Conservation (phyloP, 2,797 vertebrate species). For the Eupleurogrammus muticus region DNA sequence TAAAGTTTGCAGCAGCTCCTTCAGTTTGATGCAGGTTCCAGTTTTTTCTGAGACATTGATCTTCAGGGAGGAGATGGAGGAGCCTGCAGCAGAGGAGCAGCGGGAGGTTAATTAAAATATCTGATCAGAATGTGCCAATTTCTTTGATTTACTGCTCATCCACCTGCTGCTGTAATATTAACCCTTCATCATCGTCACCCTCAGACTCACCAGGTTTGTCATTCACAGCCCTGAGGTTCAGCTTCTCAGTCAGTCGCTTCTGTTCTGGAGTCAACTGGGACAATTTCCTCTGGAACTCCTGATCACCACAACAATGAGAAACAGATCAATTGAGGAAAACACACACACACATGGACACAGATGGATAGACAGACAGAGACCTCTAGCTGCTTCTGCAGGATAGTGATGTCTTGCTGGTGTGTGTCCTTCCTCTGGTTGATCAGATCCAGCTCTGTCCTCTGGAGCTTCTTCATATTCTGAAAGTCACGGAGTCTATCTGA, state of each 20-base stretch:
- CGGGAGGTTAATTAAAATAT: not conserved
- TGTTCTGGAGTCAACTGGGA: slow-evolving; percentile 91
- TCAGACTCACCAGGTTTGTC: slow-evolving; percentile 84
- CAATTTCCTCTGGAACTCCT: slow-evolving; percentile 95
- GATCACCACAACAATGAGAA: slow-evolving; percentile 28
- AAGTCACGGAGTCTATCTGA: slow-evolving; percentile 91
- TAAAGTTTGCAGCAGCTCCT: slow-evolving; percentile 89
- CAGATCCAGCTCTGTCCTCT: slow-evolving; percentile 89
- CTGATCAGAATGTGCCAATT: too few species aligned
- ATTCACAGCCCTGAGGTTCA: slow-evolving; percentile 85
- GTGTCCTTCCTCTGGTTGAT: slow-evolving; percentile 89
- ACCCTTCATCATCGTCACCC: not conserved
- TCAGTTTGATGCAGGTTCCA: slow-evolving; percentile 89
- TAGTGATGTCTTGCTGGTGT: slow-evolving; percentile 88
- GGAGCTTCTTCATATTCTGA: slow-evolving; percentile 87
- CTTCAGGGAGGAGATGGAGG: slow-evolving; percentile 82
- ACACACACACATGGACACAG: slow-evolving; percentile 12
- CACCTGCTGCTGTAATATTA: not conserved
- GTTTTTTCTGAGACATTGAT: slow-evolving; percentile 87
- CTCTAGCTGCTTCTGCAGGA: slow-evolving; percentile 91
- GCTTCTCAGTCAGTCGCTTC: slow-evolving; percentile 89
- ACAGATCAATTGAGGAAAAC: slow-evolving; percentile 10
- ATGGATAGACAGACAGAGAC: slow-evolving; percentile 69
- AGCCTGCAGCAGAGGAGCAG: slow-evolving; percentile 72
- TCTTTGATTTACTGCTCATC: too few species aligned